phyloP scores from a whole-genome alignment of 2,888 invertebrate genomes.

The Seira musarum region DNA sequence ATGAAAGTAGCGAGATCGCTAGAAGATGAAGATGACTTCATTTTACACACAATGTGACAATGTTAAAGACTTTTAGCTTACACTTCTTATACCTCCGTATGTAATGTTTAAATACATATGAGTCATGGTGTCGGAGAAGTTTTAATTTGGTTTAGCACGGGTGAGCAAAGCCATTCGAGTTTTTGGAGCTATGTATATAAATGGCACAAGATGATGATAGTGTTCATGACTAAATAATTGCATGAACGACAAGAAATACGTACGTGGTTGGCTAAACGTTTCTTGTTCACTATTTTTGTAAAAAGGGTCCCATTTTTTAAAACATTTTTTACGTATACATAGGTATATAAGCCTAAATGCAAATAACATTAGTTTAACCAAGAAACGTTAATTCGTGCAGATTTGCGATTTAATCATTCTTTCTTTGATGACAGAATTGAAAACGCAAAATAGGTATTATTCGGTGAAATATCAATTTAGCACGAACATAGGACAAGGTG shows the following conservation, averaged over 20 bases:
- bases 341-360: too few relatives aligned
- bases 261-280: conserved; percentile 18
- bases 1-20: not conserved
- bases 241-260: conserved; percentile 20
- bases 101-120: not conserved
- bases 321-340: too few relatives aligned
- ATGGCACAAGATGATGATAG: conserved; percentile 17
- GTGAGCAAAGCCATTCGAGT: not conserved
- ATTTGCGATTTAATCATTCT: too few relatives aligned
- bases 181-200: not conserved
- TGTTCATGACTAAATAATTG: conserved; percentile 25
- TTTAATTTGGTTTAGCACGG: not conserved
- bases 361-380: too few relatives aligned
- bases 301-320: not conserved
- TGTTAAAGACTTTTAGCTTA: not conserved
- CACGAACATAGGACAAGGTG: too few relatives aligned
- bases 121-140: too few relatives aligned
- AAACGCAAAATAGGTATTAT: too few relatives aligned
- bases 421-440: too few relatives aligned
- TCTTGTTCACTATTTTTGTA: too few relatives aligned
- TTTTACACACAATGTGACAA: too few relatives aligned
- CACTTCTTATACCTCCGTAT: not conserved
- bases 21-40: not conserved
- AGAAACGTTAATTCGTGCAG: too few relatives aligned
- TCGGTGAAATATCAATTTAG: too few relatives aligned